A percentile compares a stretch with the other conserved stretches of the same genome.
phyloP scores from a whole-genome alignment of 2,797 vertebrate species.

The Sylvia borin region DNA sequence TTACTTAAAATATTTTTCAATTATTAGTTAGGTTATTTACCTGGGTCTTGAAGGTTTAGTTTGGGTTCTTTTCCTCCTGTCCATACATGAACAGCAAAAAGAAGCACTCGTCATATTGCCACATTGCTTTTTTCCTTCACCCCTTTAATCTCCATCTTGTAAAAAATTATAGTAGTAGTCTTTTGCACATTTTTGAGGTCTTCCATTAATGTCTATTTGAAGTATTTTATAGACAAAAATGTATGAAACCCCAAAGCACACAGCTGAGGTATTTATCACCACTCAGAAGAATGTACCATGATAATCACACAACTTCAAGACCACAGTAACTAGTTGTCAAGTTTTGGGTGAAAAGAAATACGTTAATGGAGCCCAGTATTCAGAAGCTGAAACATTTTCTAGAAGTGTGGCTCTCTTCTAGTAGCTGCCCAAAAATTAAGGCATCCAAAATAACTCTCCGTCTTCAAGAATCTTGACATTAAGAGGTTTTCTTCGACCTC shows the following conservation, averaged over 20 bases:
- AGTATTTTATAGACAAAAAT: background rate
- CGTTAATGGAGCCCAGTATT: background rate
- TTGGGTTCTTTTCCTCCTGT: background rate
- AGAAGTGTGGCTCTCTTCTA: background rate
- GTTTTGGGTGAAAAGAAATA: background rate
- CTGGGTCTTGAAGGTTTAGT: background rate
- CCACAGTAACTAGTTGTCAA: background rate
- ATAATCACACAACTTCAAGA: background rate
- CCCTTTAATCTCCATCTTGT: background rate
- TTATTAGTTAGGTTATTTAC: background rate
- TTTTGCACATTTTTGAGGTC: background rate
- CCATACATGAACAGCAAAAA: background rate
- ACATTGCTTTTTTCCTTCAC: background rate
- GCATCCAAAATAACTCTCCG: constrained; percentile 5
- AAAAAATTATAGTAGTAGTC: background rate
- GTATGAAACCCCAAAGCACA: background rate
- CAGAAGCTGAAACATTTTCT: background rate
- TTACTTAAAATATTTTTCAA: background rate
- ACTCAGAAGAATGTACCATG: background rate
- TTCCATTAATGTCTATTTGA: background rate
- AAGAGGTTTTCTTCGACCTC: background rate
- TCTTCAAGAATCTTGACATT: background rate
- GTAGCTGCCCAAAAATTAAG: background rate
- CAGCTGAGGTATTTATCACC: background rate
- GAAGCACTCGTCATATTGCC: background rate